Base-by-base conservation (phyloP, 2,797 vertebrate genomes). In the Rachycentron canadum region DNA sequence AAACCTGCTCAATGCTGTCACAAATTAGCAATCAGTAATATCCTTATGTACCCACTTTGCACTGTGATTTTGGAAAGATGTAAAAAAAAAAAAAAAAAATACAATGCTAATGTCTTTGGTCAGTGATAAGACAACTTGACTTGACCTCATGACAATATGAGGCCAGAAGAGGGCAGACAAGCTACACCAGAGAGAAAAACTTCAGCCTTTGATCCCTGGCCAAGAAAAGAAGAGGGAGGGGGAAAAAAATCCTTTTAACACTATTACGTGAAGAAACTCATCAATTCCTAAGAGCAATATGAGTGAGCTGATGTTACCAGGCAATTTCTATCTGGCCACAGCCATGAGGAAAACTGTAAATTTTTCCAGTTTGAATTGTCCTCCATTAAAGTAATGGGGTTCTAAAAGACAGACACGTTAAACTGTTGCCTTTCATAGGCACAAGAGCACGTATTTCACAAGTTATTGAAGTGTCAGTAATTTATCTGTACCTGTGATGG, bases 131-230 rank as follows among this genome's bases (percentile, higher is more conserved):
- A 65, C 47, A 17, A 16, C 63, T 17, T 45, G 56, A 64, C 13
- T 45, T 82, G 79, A 88, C 81, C 72, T 66, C 50, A 82, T 88
- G 68, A 62, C 78, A 80, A 12, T 50, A 61, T 49, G 47, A 82
- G 36, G 49, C 94, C 95, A 94, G 92, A 79, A 92, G 95, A 92
- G 89, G 95, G 94, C 91, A 92, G 88, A 82, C 88, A 86, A 81
- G 92, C 87, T 86, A 76, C 92, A 94, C 64, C 74, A 86, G 45
- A 85, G 25, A 64, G 23, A 76, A 10, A 25, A 73, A 26, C n/a
- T n/a, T n/a, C n/a, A 53, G 23, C 47, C 74, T 80, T 91, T 86
- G 86, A 86, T 87, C 64, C 36, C 16, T 3, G 45, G 74, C 81
- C 84, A 90, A 87, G 53, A 82, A 75, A 73, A 86, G 72, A 86